Evolutionary conservation across 1,140 invertebrate genomes (phyloP), one percentile per base, ranked within the genome.

Genomic region (Stegodyphus mimosarum): DNA sequence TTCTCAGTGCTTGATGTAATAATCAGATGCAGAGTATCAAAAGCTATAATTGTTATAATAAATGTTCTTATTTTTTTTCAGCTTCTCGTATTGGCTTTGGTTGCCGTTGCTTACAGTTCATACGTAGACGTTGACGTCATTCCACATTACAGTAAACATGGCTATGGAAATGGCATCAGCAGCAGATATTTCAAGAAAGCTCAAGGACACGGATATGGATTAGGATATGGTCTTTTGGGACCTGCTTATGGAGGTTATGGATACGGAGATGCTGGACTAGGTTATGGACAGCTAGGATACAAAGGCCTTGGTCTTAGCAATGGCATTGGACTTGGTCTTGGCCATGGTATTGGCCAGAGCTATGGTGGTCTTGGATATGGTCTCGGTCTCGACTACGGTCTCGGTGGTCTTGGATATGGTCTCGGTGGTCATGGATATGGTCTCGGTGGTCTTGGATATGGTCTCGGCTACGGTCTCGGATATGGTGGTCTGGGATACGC

Each of bases 161-260:
- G 76, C 15, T 33, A 66, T 48, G 76, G 76, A 13, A 18, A 78
- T 7, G 76, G 76, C 60, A 17, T 69, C 7, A 69, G 66, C 50
- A 77, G 7, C 60, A 49, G 75, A 50, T 77, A 66, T 49, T 33
- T 72, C n/a, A 67, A 6, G 11, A 77, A 77, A 48, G 60, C 75
- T 18, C 75, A 72, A 49, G 64, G 49, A 0, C 49, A 77, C 6
- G 76, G 76, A 33, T 69, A 70, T 60, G 77, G 51, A 3, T 60
- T 11, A 9, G 64, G 67, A 60, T 71, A 70, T 33, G 33, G 33
- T 33, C 33, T 33, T 33, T 33, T 33, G 33, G 33, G 33, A 33
- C 33, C 33, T 33, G 33, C 33, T 33, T 33, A 33, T 60, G 77
- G 67, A 50, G 10, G 18, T 4, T 52, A 50, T 15, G 18, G 67